phyloP scores from a whole-genome alignment of 2,888 invertebrate species.

The Nesidiocoris tenuis region DNA sequence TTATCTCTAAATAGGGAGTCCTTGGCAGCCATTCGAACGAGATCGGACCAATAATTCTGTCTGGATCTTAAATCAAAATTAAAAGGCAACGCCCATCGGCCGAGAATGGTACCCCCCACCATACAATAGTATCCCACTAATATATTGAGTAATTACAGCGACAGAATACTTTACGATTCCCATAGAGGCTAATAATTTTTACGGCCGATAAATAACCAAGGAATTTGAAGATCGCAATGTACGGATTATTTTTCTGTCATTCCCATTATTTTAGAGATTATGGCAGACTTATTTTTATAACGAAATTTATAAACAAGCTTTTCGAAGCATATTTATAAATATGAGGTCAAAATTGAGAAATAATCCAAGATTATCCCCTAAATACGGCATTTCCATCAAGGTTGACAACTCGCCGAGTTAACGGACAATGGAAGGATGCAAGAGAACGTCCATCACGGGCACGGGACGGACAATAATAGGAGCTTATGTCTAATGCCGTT shows the following conservation, averaged over 20 bases:
- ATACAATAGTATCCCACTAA: neutral
- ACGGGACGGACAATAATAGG: neutral
- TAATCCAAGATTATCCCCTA: no score
- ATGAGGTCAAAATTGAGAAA: no score
- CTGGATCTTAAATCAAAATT: neutral
- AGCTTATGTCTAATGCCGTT: neutral
- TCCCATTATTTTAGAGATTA: no score
- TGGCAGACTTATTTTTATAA: no score
- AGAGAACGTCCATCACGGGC: neutral
- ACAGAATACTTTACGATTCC: neutral
- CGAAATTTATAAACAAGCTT: no score
- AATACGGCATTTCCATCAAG: no score
- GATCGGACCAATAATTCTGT: no score
- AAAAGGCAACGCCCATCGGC: neutral
- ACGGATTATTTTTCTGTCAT: slow-evolving; percentile 35
- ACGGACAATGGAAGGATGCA: no score
- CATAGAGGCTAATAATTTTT: slow-evolving; percentile 28
- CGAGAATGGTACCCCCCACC: neutral
- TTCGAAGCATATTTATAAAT: no score
- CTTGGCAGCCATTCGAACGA: no score
- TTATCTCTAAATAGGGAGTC: no score
- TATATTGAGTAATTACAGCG: slow-evolving; percentile 27
- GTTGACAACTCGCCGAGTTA: no score
- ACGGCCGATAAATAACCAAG: slow-evolving; percentile 6
- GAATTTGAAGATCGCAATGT: slow-evolving; percentile 23